Evolutionary conservation across 2,888 invertebrate genomes (phyloP), one percentile per base, ranked within the genome.

Genomic region (Ariolimax columbianus): DNA sequence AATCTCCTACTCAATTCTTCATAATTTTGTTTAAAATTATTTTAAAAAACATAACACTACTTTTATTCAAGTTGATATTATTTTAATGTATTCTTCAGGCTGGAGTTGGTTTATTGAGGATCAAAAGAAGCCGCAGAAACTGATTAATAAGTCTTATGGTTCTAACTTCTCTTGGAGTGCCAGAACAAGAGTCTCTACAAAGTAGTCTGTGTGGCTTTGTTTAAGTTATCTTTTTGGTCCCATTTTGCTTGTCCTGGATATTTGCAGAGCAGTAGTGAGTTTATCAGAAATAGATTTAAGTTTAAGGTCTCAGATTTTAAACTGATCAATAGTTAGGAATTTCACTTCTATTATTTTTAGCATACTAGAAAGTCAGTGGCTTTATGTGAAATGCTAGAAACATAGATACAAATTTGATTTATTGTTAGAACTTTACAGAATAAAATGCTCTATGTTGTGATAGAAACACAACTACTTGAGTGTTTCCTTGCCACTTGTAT

Each of bases 121-220:
- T 72, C 96, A 96, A 9, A 96, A 97, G 89, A 95, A 95, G 26
- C 95, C 96, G 55, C 6, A 70, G 7, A 96, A 96, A 92, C 95
- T 96, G 51, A 97, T 96, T 91, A 96, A 97, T 9, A 99, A 99
- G 94, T 97, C 96, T 86, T 99, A 99, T 93, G 99, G 97, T 23
- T 94, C 96, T 38, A 99, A 99, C 94, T 99, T 98, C 94, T 96
- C 98, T 0, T 99, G 99, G 99, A 97, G 98, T 93, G 97, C 97
- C 92, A 96, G 97, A 91, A 98, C 98, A n/a, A 95, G 99, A 91
- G 97, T 97, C 68, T 97, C 98, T 4, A 99, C 99, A 1, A 99
- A 99, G 95, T 99, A 83, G 83, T 66, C 43, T 33, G n/a, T 33
- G 30, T n/a, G n/a, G 19, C 43, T 26, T 14, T 51, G 17, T 19